These are phyloP conservation scores for Xestia sexstrigata DNA, from an alignment of 2,888 invertebrate genomes.

Conservation along the genomic window DNA sequence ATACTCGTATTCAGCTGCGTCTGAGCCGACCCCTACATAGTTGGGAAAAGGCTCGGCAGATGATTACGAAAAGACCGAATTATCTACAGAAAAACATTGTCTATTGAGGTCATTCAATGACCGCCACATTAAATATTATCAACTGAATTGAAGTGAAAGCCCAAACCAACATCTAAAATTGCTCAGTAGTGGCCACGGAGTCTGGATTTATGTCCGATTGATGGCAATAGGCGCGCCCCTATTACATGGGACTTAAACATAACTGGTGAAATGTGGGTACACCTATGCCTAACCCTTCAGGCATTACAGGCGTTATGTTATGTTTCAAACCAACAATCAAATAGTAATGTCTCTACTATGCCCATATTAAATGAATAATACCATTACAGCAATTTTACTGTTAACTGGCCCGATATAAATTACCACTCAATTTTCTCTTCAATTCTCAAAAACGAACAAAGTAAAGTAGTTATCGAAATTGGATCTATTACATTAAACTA, in stretches of 20 bases:
- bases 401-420: neutral
- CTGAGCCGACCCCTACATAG: neutral
- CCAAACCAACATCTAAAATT: neutral
- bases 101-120: neutral
- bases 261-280: too few species aligned
- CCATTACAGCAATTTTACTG: neutral
- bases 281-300: too few species aligned
- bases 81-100: neutral
- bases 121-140: neutral
- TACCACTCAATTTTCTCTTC: constrained; percentile 7
- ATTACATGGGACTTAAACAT: too few species aligned
- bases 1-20: neutral
- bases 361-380: neutral
- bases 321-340: neutral
- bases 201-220: too few species aligned
- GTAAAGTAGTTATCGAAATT: constrained; percentile 18
- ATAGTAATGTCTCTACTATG: neutral
- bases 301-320: too few species aligned
- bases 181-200: too few species aligned
- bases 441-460: neutral
- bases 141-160: neutral
- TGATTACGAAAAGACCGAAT: neutral
- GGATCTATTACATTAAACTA: constrained; percentile 1
- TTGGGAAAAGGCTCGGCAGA: neutral
- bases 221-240: too few species aligned